A percentile compares a stretch with the other conserved stretches of the same genome.
phyloP scores from a whole-genome alignment of 2,797 vertebrate species.

The Neosilurus mollespiculum region DNA sequence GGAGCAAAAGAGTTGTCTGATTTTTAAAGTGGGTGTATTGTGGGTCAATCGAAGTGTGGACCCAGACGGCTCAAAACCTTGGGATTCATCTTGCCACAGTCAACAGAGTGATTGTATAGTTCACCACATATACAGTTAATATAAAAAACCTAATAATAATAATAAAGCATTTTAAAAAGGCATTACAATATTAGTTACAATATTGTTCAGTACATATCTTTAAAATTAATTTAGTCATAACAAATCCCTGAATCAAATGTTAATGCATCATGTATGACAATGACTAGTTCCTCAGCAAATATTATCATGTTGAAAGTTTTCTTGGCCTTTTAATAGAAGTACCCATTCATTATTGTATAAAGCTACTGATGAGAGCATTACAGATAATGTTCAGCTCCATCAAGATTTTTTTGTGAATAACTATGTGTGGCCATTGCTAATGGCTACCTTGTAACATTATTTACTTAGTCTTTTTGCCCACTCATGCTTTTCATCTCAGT shows the following conservation, averaged over 20 bases:
- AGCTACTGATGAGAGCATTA: neutral
- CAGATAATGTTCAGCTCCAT: neutral
- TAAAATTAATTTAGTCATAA: neutral
- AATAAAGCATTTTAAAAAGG: too few relatives aligned
- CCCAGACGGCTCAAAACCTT: too few relatives aligned
- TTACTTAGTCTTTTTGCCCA: constrained; percentile 37
- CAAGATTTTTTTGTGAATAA: neutral
- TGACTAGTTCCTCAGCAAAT: neutral
- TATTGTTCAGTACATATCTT: neutral
- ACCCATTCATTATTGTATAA: neutral
- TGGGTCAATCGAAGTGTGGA: too few relatives aligned
- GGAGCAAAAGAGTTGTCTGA: too few relatives aligned
- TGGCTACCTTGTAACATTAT: neutral
- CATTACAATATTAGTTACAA: constrained; percentile 1
- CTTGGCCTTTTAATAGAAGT: neutral
- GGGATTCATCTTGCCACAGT: too few relatives aligned
- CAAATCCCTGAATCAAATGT: neutral
- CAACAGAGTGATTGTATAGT: too few relatives aligned
- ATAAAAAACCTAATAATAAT: too few relatives aligned
- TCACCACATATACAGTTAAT: too few relatives aligned
- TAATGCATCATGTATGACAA: neutral
- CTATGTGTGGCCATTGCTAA: neutral
- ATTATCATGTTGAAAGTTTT: neutral
- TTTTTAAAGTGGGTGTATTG: too few relatives aligned
- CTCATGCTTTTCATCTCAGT: constrained; percentile 17